Conservation (phyloP, 2,797 vertebrate genomes). For the Margarornis squamiger region DNA sequence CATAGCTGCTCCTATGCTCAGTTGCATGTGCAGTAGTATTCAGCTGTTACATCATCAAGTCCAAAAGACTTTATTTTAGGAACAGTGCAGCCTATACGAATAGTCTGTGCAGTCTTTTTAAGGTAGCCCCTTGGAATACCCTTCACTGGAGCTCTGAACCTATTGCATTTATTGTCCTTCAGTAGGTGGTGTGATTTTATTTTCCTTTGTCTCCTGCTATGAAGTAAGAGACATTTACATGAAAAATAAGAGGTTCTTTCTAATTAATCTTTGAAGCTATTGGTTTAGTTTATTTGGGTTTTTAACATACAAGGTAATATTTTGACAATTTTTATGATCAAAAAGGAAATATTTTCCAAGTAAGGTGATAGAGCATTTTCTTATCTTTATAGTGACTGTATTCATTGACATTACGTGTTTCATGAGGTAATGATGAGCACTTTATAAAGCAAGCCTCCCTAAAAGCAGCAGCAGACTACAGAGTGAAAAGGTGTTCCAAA, state of each 20-base stretch:
- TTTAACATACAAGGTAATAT: neutral
- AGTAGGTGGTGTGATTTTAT: neutral
- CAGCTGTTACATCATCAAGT: neutral
- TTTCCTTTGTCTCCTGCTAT: neutral
- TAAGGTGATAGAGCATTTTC: neutral
- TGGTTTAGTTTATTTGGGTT: neutral
- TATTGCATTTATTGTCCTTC: neutral
- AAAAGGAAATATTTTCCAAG: neutral
- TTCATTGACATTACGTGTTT: neutral
- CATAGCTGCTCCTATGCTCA: accelerated
- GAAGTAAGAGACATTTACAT: neutral
- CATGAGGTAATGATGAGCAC: neutral
- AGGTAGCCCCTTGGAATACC: neutral
- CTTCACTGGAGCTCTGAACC: neutral
- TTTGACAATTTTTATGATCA: neutral
- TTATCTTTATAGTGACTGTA: constrained; percentile 13
- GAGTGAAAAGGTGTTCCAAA: constrained; percentile 14
- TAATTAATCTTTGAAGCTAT: neutral
- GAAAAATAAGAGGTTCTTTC: neutral
- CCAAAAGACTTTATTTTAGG: neutral
- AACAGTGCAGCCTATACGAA: neutral
- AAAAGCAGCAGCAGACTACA: neutral
- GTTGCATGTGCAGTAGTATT: neutral
- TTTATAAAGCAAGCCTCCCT: constrained; percentile 14
- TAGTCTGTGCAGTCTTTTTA: neutral